These are phyloP conservation scores for Oreortyx pictus DNA, from an alignment of 2,797 vertebrate genomes.

Conservation along the genomic window DNA sequence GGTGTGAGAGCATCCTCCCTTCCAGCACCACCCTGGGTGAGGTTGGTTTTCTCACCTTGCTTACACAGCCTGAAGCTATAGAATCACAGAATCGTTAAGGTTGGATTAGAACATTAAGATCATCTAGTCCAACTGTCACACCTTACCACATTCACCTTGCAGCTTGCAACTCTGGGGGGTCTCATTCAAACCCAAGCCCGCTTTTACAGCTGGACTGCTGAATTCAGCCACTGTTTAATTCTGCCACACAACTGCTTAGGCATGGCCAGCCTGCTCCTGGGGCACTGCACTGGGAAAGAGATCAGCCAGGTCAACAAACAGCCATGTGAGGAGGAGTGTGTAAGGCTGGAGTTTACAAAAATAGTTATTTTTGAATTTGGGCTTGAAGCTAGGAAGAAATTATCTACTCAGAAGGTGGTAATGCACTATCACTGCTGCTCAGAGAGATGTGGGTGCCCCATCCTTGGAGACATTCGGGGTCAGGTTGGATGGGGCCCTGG, in stretches of 20 bases:
- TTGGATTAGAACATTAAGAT: too few species aligned
- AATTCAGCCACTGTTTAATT: too few species aligned
- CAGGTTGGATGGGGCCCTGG: too few species aligned
- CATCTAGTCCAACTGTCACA: too few species aligned
- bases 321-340: accelerated
- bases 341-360: background rate
- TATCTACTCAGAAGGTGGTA: too few species aligned
- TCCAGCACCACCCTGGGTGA: accelerated
- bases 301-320: background rate
- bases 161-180: background rate
- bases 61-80: background rate
- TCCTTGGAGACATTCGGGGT: too few species aligned
- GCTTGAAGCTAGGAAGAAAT: background rate
- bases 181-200: background rate
- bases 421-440: too few species aligned
- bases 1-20: background rate
- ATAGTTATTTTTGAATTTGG: background rate
- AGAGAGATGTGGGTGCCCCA: too few species aligned
- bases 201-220: too few species aligned
- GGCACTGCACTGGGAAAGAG: background rate
- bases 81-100: too few species aligned
- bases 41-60: background rate
- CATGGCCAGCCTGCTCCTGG: accelerated
- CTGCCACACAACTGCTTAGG: accelerated
- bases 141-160: background rate